Evolutionary conservation across 2,888 invertebrate genomes (phyloP).

Genomic region (Ophion ellenae): DNA sequence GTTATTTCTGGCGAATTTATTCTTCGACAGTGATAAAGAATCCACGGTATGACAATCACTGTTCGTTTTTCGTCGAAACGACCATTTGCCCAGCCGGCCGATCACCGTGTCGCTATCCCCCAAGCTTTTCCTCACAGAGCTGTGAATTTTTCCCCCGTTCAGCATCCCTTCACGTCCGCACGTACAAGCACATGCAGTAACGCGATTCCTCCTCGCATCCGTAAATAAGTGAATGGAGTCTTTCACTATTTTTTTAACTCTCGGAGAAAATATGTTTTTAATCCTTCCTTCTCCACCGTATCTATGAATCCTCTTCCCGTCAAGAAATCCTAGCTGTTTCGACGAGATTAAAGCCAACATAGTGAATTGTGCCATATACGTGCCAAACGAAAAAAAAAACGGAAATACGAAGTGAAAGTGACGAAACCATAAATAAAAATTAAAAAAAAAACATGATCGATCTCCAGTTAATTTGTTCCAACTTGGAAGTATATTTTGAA

Average conservation of each 20-base stretch:
- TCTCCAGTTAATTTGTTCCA: too few species aligned
- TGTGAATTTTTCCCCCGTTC: conserved; percentile 19
- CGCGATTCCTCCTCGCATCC: conserved; percentile 17
- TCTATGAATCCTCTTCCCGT: background rate
- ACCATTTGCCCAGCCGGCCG: background rate
- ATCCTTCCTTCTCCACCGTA: background rate
- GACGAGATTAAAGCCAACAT: conserved; percentile 4
- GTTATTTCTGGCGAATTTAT: background rate
- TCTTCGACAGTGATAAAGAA: background rate
- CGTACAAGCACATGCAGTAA: conserved; percentile 10
- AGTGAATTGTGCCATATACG: too few species aligned
- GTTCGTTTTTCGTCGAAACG: background rate
- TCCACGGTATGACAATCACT: background rate
- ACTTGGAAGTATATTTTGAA: too few species aligned
- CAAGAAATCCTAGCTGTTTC: background rate
- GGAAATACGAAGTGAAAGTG: too few species aligned
- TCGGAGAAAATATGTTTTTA: conserved; percentile 14
- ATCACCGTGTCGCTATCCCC: conserved; percentile 2
- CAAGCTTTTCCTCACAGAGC: conserved; percentile 9
- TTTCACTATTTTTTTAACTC: conserved; percentile 14
- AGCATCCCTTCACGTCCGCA: conserved; percentile 15
- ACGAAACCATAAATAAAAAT: too few species aligned
- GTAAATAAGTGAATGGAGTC: conserved; percentile 16
- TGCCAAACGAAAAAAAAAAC: too few species aligned
- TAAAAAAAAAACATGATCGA: too few species aligned